Evolutionary conservation across 2,797 vertebrate genomes (phyloP), one percentile per base, ranked within the genome.

Genomic region (Sylvia borin): DNA sequence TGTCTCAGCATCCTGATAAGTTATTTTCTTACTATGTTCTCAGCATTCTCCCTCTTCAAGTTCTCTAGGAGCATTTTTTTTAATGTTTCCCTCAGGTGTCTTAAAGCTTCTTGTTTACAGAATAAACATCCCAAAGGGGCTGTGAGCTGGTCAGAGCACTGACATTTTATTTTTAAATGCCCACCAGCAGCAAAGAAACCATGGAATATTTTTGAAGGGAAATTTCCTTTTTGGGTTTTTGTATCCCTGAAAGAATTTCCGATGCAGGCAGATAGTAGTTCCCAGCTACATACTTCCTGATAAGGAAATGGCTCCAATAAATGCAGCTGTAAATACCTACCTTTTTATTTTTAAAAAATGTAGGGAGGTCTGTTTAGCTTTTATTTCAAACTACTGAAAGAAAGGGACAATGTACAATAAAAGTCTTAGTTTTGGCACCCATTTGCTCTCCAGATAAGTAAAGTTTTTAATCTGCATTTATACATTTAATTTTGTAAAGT

Each of bases 241-340:
- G 95, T 97, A 91, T 97, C 96, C 96, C 88, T 94, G 97, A 97
- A 98, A 97, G 99, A 99, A 99, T 99, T 99, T 99, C 98, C 98
- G 97, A 98, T 98, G 98, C 98, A 98, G 98, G 98, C 99, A 98
- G 98, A 98, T 95, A 82, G 96, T 97, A 98, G 98, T 98, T 98
- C 98, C 98, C 98, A 98, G 98, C 98, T 98, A 98, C 97, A 70
- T 95, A 93, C 98, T 99, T 99, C 99, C 99, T 98, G 98, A 97
- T 98, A 98, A 99, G 99, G 99, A 99, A 99, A 98, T 97, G 93
- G 97, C 98, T 99, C 98, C 95, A 97, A 97, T 97, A 97, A 97
- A 97, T 93, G 96, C 80, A 97, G 95, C 97, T 98, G 98, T 97
- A 98, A 98, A 98, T 98, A 98, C 97, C 88, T 93, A 48, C 82